These are phyloP conservation scores for Propithecus coquereli DNA, from an alignment of 2,113 vertebrate species.

Conservation along the genomic window DNA sequence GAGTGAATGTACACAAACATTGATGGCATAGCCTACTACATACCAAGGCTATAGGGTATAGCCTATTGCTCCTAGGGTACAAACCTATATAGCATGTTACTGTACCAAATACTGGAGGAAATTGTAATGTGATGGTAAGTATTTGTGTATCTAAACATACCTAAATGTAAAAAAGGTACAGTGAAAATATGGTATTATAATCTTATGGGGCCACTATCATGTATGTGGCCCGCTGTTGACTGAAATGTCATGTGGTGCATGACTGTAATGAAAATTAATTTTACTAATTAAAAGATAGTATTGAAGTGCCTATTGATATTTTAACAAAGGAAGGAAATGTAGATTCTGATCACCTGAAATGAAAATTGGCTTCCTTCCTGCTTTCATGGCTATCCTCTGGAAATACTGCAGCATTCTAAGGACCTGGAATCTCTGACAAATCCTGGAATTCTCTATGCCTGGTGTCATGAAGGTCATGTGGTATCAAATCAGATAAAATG, in stretches of 20 bases:
- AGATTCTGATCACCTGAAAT: not conserved
- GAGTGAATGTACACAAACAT: not conserved
- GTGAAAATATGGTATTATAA: not conserved
- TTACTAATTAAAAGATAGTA: not conserved
- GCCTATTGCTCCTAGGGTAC: not conserved
- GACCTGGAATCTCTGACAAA: not conserved
- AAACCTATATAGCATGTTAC: not conserved
- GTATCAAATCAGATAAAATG: not conserved
- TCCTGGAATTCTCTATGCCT: not conserved
- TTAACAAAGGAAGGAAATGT: not conserved
- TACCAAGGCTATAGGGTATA: not conserved
- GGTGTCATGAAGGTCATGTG: not conserved
- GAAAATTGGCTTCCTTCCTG: not conserved
- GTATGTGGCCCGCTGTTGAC: not conserved
- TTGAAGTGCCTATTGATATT: not conserved
- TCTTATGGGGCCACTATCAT: not conserved
- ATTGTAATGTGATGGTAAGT: not conserved
- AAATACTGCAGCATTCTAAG: not conserved
- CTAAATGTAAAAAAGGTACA: not conserved
- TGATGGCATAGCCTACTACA: not conserved
- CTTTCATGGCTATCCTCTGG: not conserved
- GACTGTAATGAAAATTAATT: not conserved
- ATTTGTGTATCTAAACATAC: not conserved
- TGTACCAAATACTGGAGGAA: not conserved
- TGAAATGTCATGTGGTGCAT: not conserved